phyloP scores from a whole-genome alignment of 2,113 vertebrate genomes.

The Carettochelys insculpta region DNA sequence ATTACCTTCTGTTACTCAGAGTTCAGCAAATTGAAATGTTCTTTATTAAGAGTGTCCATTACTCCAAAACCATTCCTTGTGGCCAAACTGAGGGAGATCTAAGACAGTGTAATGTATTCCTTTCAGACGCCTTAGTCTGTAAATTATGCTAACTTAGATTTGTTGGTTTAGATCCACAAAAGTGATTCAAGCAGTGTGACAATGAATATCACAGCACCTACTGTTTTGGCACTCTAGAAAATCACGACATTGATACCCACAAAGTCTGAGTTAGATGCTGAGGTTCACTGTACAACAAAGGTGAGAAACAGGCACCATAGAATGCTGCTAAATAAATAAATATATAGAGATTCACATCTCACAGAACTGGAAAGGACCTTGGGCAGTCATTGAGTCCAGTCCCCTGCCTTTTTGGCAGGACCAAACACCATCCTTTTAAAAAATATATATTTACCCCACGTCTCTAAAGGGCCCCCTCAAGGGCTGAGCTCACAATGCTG shows the following conservation, averaged over 20 bases:
- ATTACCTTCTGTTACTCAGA: not conserved
- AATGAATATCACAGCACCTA: not conserved
- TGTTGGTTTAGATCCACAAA: not conserved
- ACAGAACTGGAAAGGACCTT: no score
- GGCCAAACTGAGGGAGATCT: not conserved
- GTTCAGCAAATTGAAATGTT: not conserved
- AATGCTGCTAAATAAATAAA: not conserved
- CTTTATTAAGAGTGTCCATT: not conserved
- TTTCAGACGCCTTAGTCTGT: not conserved
- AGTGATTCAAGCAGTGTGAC: no score
- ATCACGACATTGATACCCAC: not conserved
- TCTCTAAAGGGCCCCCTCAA: no score
- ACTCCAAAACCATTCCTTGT: not conserved
- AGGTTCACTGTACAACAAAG: not conserved
- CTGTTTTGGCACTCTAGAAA: not conserved
- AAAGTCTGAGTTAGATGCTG: not conserved
- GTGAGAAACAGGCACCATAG: not conserved
- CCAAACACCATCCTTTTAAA: no score
- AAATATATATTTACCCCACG: no score
- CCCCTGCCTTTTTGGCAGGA: no score
- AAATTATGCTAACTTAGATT: not conserved
- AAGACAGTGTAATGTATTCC: not conserved
- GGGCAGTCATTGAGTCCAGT: no score
- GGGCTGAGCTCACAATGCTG: no score
- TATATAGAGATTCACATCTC: no score